Evolutionary conservation across 2,888 invertebrate species (phyloP).

Genomic region (Mythimna albipuncta): DNA sequence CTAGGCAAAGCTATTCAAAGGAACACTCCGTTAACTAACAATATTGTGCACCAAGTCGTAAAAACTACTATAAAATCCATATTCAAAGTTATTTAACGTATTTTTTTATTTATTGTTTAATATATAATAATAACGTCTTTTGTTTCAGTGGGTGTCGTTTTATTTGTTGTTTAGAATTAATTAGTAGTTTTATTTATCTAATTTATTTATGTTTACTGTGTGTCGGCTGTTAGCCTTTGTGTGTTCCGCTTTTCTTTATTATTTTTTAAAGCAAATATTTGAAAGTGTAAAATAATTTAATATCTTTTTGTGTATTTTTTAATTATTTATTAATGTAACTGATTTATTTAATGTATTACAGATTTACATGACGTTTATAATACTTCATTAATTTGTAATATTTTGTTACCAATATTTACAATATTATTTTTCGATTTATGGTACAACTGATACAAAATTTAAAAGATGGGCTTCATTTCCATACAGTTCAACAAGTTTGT

Average conservation of each 20-base stretch:
- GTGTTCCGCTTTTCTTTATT: conserved; percentile 17
- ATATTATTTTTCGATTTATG: no score
- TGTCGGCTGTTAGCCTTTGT: conserved; percentile 27
- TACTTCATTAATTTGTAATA: no score
- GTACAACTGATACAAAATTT: neutral
- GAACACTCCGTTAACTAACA: conserved; percentile 41
- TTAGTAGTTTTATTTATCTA: conserved; percentile 40
- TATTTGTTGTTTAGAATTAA: conserved; percentile 54
- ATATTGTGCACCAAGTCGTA: conserved; percentile 48
- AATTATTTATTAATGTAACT: neutral
- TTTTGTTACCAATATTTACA: no score
- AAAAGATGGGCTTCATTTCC: neutral
- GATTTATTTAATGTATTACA: neutral
- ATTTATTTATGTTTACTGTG: conserved; percentile 23
- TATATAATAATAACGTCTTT: conserved; percentile 33
- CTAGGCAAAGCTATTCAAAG: conserved; percentile 42
- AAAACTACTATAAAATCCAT: conserved; percentile 54
- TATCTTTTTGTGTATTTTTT: neutral
- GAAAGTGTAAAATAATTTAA: neutral
- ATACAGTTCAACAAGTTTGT: neutral
- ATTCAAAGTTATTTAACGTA: conserved; percentile 54
- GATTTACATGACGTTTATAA: no score
- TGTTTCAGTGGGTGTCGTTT: conserved; percentile 55
- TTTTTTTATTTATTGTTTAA: conserved; percentile 47
- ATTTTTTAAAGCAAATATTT: neutral